Base-by-base conservation (phyloP, 2,797 vertebrate species). In the Oreortyx pictus region DNA sequence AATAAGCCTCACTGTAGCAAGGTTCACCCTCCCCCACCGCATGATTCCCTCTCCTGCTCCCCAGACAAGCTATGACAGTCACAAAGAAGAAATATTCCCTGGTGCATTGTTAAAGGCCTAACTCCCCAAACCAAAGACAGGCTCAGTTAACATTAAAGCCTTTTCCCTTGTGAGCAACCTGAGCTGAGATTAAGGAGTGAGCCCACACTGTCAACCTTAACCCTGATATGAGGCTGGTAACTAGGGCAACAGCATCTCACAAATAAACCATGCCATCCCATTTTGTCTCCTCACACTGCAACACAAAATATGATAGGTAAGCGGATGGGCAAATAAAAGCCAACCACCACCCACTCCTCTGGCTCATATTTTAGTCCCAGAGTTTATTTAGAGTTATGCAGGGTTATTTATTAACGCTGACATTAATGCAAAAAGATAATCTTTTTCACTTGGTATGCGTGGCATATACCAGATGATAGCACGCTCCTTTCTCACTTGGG, bases 121-220 rank as follows among this genome's bases (percentile, higher is more conserved):
- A n/a, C 84, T 94, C 93, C 86, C 89, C 88, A 89, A 90, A 82
- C 88, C 93, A 89, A 75, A 94, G 90, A 78, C 89, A 88, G 93
- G 82, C 94, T 93, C 84, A 85, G 88, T 89, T 94, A 94, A 92
- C 93, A 96, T 87, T 75, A 94, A 94, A 95, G 94, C 89, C 79
- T 89, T 88, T 85, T 90, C 86, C 90, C 93, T 70, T 65, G 88
- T 74, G 88, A 94, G 96, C 92, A 96, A 93, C 88, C 90, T 94
- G 94, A 94, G 94, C 88, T 83, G 92, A 95, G 92, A 92, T 94
- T 95, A 95, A 95, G 94, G 88, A 94, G 82, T 37, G 94, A 94
- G 86, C 90, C 92, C 94, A 89, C 88, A 87, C 73, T 95, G 92
- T 92, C 96, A 95, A 93, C 93, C 93, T 93, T 90, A 94, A 94